phyloP scores from a whole-genome alignment of 2,113 vertebrate species.

The Crotalus tigris region DNA sequence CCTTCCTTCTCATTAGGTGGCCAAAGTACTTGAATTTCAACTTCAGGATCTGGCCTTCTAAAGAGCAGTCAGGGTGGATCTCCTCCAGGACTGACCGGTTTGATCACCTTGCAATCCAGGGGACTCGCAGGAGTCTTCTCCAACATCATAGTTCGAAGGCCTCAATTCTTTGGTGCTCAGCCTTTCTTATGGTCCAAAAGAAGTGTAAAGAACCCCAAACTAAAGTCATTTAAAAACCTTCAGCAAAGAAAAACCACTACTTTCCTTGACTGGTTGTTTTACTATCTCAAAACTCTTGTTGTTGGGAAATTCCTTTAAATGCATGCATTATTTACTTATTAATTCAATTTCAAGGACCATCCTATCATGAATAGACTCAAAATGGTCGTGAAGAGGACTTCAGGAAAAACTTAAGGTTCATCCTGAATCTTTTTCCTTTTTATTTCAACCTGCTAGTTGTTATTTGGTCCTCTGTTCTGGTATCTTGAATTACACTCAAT shows the following conservation, averaged over 20 bases:
- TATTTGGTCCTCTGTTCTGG: neutral
- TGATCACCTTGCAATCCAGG: too few species aligned
- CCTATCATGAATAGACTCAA: neutral
- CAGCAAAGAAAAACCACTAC: neutral
- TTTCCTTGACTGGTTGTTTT: neutral
- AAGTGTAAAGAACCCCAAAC: too few species aligned
- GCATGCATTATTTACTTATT: neutral
- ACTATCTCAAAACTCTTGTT: neutral
- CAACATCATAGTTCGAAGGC: too few species aligned
- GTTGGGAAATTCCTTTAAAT: neutral
- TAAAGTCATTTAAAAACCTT: neutral
- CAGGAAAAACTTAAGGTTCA: neutral
- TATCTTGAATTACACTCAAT: neutral
- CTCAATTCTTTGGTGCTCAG: too few species aligned
- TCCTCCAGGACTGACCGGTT: too few species aligned
- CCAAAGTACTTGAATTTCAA: too few species aligned
- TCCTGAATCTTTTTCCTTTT: neutral
- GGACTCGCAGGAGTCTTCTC: too few species aligned
- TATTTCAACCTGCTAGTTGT: neutral
- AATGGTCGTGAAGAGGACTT: neutral
- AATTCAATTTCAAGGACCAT: neutral
- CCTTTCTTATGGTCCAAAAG: too few species aligned
- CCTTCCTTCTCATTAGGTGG: too few species aligned
- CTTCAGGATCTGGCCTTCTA: too few species aligned
- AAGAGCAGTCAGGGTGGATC: too few species aligned